Evolutionary conservation across 2,797 vertebrate species (phyloP).

Genomic region (Ispidina picta): DNA sequence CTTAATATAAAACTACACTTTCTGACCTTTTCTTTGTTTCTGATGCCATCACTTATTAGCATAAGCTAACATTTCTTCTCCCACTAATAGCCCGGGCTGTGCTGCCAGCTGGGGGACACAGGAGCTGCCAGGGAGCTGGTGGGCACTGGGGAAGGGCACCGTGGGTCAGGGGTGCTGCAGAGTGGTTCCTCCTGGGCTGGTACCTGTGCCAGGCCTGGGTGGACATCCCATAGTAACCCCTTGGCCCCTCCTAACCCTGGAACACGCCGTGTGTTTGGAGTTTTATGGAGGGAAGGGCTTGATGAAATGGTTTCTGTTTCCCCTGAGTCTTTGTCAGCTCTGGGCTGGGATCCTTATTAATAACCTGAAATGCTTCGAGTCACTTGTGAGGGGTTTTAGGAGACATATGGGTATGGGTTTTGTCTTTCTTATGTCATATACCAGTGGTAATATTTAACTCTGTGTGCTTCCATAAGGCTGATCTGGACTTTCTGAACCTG

Average conservation of each 20-base stretch:
- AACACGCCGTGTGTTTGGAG: neutral
- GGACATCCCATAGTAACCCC: neutral
- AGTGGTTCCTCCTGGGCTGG: neutral
- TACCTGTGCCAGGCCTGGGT: neutral
- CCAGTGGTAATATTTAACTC: neutral
- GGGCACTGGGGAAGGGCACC: neutral
- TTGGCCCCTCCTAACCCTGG: neutral
- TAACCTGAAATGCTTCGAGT: neutral
- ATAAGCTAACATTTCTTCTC: slow-evolving; percentile 48
- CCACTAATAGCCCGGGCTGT: slow-evolving; percentile 8
- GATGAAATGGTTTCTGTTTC: neutral
- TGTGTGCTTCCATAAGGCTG: fast-evolving
- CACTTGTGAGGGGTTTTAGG: neutral
- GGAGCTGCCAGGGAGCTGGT: neutral
- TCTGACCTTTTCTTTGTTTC: slow-evolving; percentile 56
- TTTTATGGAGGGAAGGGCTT: neutral
- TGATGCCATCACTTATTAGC: slow-evolving; percentile 41
- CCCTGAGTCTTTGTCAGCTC: neutral
- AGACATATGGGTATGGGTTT: neutral
- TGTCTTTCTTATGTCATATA: neutral
- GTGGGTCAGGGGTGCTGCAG: too few relatives aligned
- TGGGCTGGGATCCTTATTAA: neutral
- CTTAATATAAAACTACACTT: slow-evolving; percentile 48
- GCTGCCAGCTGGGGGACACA: neutral
- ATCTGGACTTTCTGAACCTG: neutral